phyloP scores from a whole-genome alignment of 2,113 vertebrate genomes.

The Mesembrinibis cayennensis region DNA sequence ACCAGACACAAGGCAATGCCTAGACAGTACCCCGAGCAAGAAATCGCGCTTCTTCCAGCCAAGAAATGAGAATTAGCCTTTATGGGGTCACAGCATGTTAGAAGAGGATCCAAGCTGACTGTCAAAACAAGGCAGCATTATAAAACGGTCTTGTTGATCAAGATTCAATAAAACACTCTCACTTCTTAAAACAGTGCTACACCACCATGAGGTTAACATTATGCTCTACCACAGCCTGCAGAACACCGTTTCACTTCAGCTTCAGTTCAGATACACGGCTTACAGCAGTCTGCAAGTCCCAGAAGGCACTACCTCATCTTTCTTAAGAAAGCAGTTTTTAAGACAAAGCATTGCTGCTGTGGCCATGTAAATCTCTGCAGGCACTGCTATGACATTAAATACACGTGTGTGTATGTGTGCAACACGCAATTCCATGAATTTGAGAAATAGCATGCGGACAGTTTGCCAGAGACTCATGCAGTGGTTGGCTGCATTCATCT shows the following conservation, averaged over 20 bases:
- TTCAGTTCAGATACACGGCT: background rate
- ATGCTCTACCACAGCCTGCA: background rate
- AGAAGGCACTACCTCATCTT: background rate
- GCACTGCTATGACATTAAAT: background rate
- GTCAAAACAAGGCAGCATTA: background rate
- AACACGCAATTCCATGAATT: too few species aligned
- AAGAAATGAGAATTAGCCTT: background rate
- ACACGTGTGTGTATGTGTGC: too few species aligned
- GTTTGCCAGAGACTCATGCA: background rate
- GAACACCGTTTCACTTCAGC: background rate
- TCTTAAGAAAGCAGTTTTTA: background rate
- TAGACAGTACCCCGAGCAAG: background rate
- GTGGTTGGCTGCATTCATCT: background rate
- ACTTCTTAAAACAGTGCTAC: background rate
- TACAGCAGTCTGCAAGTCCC: background rate
- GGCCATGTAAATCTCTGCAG: background rate
- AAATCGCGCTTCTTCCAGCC: background rate
- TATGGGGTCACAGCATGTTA: accelerated
- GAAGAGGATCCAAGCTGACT: background rate
- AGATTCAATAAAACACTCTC: background rate
- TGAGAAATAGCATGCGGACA: background rate
- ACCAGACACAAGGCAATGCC: background rate
- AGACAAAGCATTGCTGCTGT: background rate
- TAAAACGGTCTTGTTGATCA: background rate
- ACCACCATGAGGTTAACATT: accelerated